These are phyloP conservation scores for Campopleginae sp. DNA, from an alignment of 2,888 invertebrate species.

Conservation along the genomic window DNA sequence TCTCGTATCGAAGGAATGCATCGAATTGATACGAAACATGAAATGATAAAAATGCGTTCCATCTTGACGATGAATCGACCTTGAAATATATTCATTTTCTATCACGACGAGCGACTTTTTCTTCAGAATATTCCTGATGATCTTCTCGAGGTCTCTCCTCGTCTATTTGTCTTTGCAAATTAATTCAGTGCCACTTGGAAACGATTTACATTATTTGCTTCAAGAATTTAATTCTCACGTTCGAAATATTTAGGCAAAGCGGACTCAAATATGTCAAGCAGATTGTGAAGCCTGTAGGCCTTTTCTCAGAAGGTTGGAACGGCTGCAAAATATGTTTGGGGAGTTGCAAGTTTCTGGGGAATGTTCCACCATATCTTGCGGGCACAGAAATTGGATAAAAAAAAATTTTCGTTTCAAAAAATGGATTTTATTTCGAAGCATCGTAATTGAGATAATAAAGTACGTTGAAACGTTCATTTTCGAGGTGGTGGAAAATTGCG, in stretches of 20 bases:
- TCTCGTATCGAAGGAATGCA: constrained; percentile 11
- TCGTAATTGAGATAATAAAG: neutral
- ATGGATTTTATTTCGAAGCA: no score
- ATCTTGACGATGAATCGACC: neutral
- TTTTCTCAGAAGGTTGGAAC: constrained; percentile 31
- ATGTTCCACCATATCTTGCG: constrained; percentile 6
- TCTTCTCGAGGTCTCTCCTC: no score
- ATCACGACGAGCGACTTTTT: neutral
- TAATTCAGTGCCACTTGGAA: constrained; percentile 42
- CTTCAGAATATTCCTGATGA: neutral
- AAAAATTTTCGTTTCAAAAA: neutral
- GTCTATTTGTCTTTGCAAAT: neutral
- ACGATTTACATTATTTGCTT: constrained; percentile 47
- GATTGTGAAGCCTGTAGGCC: constrained; percentile 14
- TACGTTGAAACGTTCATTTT: neutral
- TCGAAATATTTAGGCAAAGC: constrained; percentile 21
- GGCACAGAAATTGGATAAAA: neutral
- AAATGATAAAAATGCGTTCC: neutral
- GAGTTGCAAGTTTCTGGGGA: constrained; percentile 10
- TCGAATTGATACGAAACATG: neutral
- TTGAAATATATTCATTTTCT: neutral
- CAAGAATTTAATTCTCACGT: constrained; percentile 32
- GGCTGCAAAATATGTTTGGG: constrained; percentile 33
- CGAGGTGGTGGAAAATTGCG: neutral
- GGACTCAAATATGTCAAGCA: constrained; percentile 20